These are phyloP conservation scores for Caenorhabditis wallacei DNA, from an alignment of 2,888 invertebrate genomes.

Conservation along the genomic window DNA sequence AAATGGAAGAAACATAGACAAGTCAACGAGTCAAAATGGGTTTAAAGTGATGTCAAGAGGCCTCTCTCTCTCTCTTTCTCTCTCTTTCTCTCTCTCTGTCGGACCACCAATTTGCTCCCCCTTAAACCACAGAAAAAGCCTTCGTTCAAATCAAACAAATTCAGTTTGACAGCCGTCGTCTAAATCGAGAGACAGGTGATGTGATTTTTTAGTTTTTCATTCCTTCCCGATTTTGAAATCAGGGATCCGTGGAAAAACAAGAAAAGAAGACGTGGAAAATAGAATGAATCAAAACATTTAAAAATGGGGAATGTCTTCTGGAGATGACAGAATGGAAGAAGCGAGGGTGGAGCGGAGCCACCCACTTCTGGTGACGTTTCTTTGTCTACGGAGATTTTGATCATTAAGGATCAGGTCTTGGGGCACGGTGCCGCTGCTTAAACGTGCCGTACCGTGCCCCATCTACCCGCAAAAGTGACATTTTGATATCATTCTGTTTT, in stretches of 20 bases:
- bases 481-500: too few relatives aligned
- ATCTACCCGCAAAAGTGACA: too few relatives aligned
- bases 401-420: too few relatives aligned
- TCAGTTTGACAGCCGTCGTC: slow-evolving; percentile 36
- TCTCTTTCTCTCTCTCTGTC: too few relatives aligned
- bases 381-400: background rate
- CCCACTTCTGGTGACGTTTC: background rate
- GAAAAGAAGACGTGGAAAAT: background rate
- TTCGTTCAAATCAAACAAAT: slow-evolving; percentile 24
- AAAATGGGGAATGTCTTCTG: background rate
- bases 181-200: slow-evolving; percentile 11
- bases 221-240: background rate
- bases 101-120: slow-evolving; percentile 21
- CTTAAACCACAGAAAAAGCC: background rate
- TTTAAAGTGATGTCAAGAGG: slow-evolving; percentile 33
- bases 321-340: background rate
- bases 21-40: slow-evolving; percentile 47
- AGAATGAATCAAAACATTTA: background rate
- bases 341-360: background rate
- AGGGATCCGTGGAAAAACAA: background rate
- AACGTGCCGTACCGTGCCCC: too few relatives aligned
- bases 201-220: slow-evolving; percentile 19
- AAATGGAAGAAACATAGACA: background rate
- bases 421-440: too few relatives aligned
- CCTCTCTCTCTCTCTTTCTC: background rate